A percentile compares a stretch with the other conserved stretches of the same genome.
These are phyloP conservation scores for Nannospalax galili DNA, from an alignment of 2,113 vertebrate genomes.

Conservation along the genomic window DNA sequence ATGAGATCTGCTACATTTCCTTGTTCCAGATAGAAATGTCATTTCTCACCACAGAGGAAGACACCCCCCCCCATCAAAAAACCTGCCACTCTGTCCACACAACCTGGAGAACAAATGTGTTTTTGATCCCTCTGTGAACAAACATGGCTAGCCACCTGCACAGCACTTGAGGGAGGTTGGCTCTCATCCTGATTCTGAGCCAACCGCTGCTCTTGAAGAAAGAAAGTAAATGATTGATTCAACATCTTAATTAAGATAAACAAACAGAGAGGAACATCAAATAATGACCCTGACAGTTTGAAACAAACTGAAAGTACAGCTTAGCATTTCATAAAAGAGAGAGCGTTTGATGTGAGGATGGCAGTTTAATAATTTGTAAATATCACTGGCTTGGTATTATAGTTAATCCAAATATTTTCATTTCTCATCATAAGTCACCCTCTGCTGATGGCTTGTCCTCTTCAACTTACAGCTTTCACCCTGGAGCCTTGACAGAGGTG, in stretches of 20 bases:
- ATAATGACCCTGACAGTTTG: constrained; percentile 86
- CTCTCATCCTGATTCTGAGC: constrained; percentile 62
- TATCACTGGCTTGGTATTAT: constrained; percentile 85
- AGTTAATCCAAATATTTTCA: constrained; percentile 91
- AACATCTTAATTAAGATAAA: constrained; percentile 88
- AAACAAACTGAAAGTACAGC: constrained; percentile 82
- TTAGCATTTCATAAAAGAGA: constrained; percentile 77
- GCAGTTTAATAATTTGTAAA: constrained; percentile 86
- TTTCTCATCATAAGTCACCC: constrained; percentile 85
- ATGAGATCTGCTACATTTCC: constrained; percentile 58
- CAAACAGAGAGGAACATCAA: constrained; percentile 88
- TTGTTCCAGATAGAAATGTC: constrained; percentile 76
- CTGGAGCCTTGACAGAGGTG: constrained; percentile 45
- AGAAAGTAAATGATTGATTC: constrained; percentile 87
- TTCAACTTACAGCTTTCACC: constrained; percentile 85
- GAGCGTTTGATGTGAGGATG: constrained; percentile 85
- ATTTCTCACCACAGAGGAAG: constrained; percentile 75
- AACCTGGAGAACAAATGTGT: constrained; percentile 80
- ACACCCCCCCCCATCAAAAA: constrained; percentile 70
- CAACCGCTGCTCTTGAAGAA: constrained; percentile 65
- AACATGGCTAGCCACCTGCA: constrained; percentile 83
- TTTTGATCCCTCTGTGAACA: constrained; percentile 81
- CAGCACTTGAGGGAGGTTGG: constrained; percentile 58
- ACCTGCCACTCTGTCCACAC: constrained; percentile 80
- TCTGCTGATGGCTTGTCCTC: constrained; percentile 84